These are phyloP conservation scores for Threskiornis aethiopicus DNA, from an alignment of 2,797 vertebrate species.

Conservation along the genomic window DNA sequence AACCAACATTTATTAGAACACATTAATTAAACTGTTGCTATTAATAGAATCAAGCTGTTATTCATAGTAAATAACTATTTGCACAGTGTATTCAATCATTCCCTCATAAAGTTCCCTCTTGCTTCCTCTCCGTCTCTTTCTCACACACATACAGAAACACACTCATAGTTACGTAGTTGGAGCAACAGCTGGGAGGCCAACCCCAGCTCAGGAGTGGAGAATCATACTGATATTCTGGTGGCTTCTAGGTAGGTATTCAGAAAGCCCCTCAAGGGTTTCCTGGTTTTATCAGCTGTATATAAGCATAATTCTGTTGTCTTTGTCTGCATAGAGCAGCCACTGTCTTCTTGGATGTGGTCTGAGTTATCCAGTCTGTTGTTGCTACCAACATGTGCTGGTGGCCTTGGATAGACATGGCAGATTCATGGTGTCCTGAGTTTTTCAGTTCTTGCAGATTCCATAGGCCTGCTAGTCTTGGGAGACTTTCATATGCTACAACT, in stretches of 20 bases:
- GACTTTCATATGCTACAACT: not conserved
- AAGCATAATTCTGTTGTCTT: not conserved
- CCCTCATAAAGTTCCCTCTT: not conserved
- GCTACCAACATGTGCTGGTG: not conserved
- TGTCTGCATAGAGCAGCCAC: not conserved
- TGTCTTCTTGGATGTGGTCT: not conserved
- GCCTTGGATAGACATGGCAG: not conserved
- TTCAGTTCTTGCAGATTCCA: not conserved
- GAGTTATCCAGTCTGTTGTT: not conserved
- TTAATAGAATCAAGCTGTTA: not conserved
- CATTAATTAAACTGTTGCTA: not conserved
- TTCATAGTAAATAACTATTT: not conserved
- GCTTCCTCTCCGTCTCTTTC: not conserved
- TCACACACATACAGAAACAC: not conserved
- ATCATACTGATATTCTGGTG: not conserved
- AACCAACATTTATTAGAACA: not conserved
- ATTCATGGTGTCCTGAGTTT: not conserved
- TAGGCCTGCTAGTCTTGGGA: not conserved
- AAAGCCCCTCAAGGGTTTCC: not conserved
- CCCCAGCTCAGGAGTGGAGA: not conserved
- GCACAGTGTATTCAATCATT: not conserved
- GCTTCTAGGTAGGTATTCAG: not conserved
- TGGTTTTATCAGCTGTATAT: not conserved
- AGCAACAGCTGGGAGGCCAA: not conserved
- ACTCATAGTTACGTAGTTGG: rapidly evolving